phyloP scores from a whole-genome alignment of 2,888 invertebrate genomes.

The Deilephila porcellus region DNA sequence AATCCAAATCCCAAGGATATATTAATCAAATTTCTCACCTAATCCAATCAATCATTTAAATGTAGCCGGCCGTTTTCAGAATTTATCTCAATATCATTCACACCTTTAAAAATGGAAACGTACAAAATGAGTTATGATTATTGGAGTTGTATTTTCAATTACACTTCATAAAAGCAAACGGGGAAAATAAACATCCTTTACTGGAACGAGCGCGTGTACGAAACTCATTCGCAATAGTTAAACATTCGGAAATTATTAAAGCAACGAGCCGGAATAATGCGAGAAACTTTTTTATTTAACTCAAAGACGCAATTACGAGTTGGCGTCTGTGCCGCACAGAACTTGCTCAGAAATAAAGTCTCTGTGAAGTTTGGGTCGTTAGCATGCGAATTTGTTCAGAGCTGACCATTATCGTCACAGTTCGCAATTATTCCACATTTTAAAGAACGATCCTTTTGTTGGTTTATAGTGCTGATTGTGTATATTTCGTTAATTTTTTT shows the following conservation, averaged over 20 bases:
- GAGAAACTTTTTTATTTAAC: conserved; percentile 50
- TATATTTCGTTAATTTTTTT: background rate
- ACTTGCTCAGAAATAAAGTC: conserved; percentile 45
- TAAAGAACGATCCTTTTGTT: background rate
- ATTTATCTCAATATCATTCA: background rate
- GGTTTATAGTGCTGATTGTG: background rate
- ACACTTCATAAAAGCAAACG: background rate
- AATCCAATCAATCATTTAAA: background rate
- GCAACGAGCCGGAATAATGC: conserved; percentile 25
- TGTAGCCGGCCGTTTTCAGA: background rate
- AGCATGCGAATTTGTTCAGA: conserved; percentile 45
- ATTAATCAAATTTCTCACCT: background rate
- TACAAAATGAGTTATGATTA: background rate
- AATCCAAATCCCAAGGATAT: background rate
- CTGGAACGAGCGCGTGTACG: background rate
- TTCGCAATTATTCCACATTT: conserved; percentile 9
- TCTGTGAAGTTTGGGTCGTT: conserved; percentile 51
- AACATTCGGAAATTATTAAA: conserved; percentile 15
- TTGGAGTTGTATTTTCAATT: background rate
- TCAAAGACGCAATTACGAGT: conserved; percentile 53
- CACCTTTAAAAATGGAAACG: background rate
- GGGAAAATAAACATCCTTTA: background rate
- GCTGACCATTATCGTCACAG: conserved; percentile 19
- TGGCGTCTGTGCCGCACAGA: conserved; percentile 43
- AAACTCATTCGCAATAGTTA: background rate